A percentile compares a stretch with the other conserved stretches of the same genome.
phyloP scores from a whole-genome alignment of 2,797 vertebrate species.

The Rhinatrema bivittatum region DNA sequence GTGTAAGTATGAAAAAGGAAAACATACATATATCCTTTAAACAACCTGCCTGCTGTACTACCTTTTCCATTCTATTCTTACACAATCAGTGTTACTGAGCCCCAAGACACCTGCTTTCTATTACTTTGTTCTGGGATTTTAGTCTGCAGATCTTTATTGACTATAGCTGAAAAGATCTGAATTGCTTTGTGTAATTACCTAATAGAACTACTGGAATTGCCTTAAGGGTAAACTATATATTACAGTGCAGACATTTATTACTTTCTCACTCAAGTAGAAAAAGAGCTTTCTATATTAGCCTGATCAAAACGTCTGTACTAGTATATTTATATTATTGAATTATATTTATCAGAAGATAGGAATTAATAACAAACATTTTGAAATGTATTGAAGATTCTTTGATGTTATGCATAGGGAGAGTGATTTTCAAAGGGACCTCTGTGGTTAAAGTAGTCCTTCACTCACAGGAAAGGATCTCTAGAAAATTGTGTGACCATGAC shows the following conservation, averaged over 20 bases:
- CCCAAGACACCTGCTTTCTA: background rate
- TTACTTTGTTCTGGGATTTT: conserved; percentile 4
- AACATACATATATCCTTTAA: too few relatives aligned
- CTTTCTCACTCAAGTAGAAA: conserved; percentile 13
- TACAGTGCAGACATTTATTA: conserved; percentile 18
- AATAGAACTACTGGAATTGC: conserved; percentile 17
- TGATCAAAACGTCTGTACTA: conserved; percentile 20
- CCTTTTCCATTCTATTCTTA: too few relatives aligned
- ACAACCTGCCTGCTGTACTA: too few relatives aligned
- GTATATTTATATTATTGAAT: too few relatives aligned
- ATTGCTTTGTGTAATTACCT: conserved; percentile 32
- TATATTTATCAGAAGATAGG: conserved; percentile 14
- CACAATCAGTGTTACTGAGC: rapidly evolving
- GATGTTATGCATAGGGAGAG: too few relatives aligned
- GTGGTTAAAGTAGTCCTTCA: too few relatives aligned
- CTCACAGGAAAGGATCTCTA: too few relatives aligned
- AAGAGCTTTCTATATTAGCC: conserved; percentile 4
- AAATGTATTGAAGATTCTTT: too few relatives aligned
- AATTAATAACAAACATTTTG: conserved; percentile 5
- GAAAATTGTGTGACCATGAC: too few relatives aligned
- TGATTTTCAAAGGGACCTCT: too few relatives aligned
- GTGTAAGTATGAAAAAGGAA: too few relatives aligned
- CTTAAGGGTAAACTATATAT: conserved; percentile 28
- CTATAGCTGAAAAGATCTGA: conserved; percentile 7
- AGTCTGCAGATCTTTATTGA: conserved; percentile 3